Evolutionary conservation across 2,888 invertebrate genomes (phyloP), one percentile per base, ranked within the genome.

Genomic region (Ferdinandea cuprea): DNA sequence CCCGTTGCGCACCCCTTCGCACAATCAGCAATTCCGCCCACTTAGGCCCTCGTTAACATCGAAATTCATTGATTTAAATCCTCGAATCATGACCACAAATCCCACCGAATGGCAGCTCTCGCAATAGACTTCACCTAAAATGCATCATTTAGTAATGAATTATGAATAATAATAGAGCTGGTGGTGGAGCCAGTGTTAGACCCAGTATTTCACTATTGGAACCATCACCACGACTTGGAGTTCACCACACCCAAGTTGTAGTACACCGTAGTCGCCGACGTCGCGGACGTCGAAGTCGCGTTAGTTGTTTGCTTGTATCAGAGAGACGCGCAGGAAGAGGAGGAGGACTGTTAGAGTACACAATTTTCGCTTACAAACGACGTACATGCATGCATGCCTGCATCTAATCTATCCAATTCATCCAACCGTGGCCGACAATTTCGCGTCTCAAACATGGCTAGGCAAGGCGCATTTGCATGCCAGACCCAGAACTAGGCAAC

Each of bases 401-500:
- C 83, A 78, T 83, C 83, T 83, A 78, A 83, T 83, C 83, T 83
- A 66, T 78, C 61, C 72, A 72, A 78, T 72, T 66, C 83, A 78
- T 73, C 83, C 83, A 78, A 83, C 68, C 83, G 72, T 83, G 72
- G 83, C 83, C 72, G 83, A 83, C 72, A 77, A 78, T 83, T 83
- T 83, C 63, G 83, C 83, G 77, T 72, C 83, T 73, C 72, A 68
- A 78, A 72, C 72, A 68, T 68, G 83, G 78, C 72, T 83, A 83
- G 83, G 78, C 78, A 72, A 78, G 73, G 78, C 83, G 44, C 78
- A 83, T 83, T 83, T 83, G 83, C 83, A 83, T 83, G 78, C 68
- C 63, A 78, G 83, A 73, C 68, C 78, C 61, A 78, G 78, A 83
- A 68, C 30, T 48, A 21, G 19, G 11, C 42, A 65, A 56, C 40